A percentile compares a stretch with the other conserved stretches of the same genome.
Evolutionary conservation across 2,797 vertebrate species (phyloP).

Genomic region (Neosalanx taihuensis): DNA sequence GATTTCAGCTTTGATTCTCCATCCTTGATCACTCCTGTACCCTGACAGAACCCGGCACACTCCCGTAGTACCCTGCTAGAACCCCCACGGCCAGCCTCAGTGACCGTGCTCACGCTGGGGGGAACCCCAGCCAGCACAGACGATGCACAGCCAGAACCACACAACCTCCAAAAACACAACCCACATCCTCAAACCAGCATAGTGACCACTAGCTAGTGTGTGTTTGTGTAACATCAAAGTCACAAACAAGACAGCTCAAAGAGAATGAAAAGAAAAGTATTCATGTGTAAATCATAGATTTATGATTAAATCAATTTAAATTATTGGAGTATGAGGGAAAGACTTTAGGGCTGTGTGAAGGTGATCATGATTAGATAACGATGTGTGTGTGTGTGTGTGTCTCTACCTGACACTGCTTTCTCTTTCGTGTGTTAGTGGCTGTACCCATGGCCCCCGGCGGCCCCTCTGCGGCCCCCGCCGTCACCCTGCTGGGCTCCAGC

Average conservation of each 20-base stretch:
- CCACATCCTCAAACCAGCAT: neutral
- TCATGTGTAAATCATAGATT: neutral
- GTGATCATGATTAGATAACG: neutral
- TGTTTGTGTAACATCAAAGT: neutral
- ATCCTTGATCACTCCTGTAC: neutral
- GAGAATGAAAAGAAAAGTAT: neutral
- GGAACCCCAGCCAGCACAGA: neutral
- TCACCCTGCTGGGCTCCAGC: conserved; percentile 45
- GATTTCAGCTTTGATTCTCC: neutral
- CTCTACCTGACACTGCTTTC: conserved; percentile 45
- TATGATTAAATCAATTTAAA: neutral
- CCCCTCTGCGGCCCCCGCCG: conserved; percentile 26
- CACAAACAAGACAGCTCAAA: neutral
- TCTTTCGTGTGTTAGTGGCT: conserved; percentile 31
- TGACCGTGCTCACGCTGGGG: neutral
- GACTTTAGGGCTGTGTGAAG: neutral
- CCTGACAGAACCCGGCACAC: conserved; percentile 24
- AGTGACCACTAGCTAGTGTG: neutral
- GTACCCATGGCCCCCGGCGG: conserved; percentile 23
- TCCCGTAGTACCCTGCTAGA: neutral
- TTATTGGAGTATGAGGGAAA: neutral
- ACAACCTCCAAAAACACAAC: neutral
- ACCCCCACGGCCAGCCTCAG: conserved; percentile 15
- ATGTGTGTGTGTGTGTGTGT: conserved; percentile 14
- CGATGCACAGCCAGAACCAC: neutral